phyloP scores from a whole-genome alignment of 2,113 vertebrate species.

The Oryzias celebensis region DNA sequence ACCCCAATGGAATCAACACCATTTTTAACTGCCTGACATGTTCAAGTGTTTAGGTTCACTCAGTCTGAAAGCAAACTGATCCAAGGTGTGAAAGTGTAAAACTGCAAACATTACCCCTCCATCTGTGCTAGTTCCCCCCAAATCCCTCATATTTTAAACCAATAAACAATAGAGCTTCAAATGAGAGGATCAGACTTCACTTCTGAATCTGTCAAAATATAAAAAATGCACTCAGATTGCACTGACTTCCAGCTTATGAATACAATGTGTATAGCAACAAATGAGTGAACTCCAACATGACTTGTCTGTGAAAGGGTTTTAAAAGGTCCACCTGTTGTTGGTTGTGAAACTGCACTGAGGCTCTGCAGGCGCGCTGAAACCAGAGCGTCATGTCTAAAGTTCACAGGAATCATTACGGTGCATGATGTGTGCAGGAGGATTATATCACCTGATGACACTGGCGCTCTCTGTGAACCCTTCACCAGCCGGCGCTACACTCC shows the following conservation, averaged over 20 bases:
- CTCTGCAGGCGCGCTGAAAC: constrained; percentile 5
- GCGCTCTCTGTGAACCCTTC: constrained; percentile 18
- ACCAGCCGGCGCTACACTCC: neutral
- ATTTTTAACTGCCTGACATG: too few species aligned
- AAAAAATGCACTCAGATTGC: too few species aligned
- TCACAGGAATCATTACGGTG: constrained; percentile 20
- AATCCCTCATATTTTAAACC: too few species aligned
- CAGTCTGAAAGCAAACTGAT: too few species aligned
- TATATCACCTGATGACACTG: constrained; percentile 66
- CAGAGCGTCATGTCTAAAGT: constrained; percentile 22
- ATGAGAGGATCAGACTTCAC: too few species aligned
- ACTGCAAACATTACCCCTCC: too few species aligned
- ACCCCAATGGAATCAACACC: too few species aligned
- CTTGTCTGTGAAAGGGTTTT: constrained; percentile 20
- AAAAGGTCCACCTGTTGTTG: constrained; percentile 50
- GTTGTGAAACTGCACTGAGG: constrained; percentile 1
- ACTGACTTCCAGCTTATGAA: neutral
- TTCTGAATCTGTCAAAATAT: too few species aligned
- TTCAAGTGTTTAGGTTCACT: too few species aligned
- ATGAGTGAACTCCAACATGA: constrained; percentile 26
- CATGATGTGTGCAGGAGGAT: constrained; percentile 59
- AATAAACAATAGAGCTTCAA: too few species aligned
- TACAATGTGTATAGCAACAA: constrained; percentile 10
- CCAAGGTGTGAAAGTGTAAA: too few species aligned
- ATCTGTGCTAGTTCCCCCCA: too few species aligned